Evolutionary conservation across 1,140 invertebrate species (phyloP).

Genomic region (Neodiprion virginianus): DNA sequence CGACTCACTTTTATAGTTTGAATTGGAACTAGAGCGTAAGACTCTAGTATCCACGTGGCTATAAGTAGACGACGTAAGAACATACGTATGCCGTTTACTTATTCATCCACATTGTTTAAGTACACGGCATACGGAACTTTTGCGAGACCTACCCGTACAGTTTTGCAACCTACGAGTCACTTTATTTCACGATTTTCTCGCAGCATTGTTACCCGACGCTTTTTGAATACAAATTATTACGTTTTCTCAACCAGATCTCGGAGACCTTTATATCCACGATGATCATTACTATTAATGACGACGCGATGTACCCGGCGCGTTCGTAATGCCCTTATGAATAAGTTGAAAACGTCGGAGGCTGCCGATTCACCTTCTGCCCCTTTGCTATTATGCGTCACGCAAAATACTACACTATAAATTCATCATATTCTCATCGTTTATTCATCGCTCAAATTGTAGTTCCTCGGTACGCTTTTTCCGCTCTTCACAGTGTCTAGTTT

Average conservation of each 20-base stretch:
- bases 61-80: neutral
- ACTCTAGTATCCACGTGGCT: conserved; percentile 2
- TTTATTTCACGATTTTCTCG: conserved; percentile 50
- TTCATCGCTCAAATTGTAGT: neutral
- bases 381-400: neutral
- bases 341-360: conserved; percentile 13
- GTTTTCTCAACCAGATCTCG: conserved; percentile 45
- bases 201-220: conserved; percentile 29
- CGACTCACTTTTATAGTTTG: conserved; percentile 41
- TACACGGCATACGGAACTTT: neutral
- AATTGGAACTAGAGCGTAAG: conserved; percentile 36
- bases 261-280: conserved; percentile 29
- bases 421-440: conserved; percentile 8
- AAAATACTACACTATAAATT: neutral
- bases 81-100: conserved; percentile 2
- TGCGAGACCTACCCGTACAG: conserved; percentile 19
- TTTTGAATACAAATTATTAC: conserved; percentile 54
- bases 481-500: no score
- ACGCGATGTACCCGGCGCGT: conserved; percentile 36
- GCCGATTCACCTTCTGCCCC: conserved; percentile 12
- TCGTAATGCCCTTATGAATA: conserved; percentile 33
- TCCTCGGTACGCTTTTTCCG: no score
- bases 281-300: conserved; percentile 58
- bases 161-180: conserved; percentile 31
- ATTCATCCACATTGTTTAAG: neutral